These are phyloP conservation scores for Penaeus monodon DNA, from an alignment of 2,888 invertebrate genomes.

Conservation along the genomic window DNA sequence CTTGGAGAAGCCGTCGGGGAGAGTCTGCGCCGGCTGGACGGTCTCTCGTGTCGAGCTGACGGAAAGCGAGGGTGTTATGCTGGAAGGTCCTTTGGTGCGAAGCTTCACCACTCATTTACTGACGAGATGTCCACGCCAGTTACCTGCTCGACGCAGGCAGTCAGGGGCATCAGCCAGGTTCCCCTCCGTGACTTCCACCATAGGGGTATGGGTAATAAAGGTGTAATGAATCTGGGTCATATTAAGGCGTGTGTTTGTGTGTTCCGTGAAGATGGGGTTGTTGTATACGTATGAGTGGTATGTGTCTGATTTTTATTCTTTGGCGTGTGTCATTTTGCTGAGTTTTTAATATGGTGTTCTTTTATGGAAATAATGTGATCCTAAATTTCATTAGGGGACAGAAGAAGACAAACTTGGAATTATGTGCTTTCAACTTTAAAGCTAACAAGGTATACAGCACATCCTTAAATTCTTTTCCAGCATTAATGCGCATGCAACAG, in stretches of 20 bases:
- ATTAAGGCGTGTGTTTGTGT: background rate
- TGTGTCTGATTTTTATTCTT: no score
- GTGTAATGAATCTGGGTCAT: no score
- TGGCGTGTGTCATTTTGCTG: no score
- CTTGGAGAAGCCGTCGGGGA: slow-evolving; percentile 70
- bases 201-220: slow-evolving; percentile 68
- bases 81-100: slow-evolving; percentile 75
- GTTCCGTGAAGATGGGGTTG: no score
- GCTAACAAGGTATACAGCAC: no score
- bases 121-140: slow-evolving; percentile 80
- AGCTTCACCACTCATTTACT: slow-evolving; percentile 80
- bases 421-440: no score
- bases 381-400: background rate
- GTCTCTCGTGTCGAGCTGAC: slow-evolving; percentile 72
- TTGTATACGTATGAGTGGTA: no score
- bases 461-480: no score
- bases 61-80: slow-evolving; percentile 70
- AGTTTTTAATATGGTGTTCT: background rate
- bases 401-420: background rate
- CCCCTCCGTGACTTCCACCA: slow-evolving; percentile 77
- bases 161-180: slow-evolving; percentile 77
- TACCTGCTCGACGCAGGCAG: slow-evolving; percentile 73
- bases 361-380: background rate
- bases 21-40: slow-evolving; percentile 67
- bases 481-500: no score